These are phyloP conservation scores for Perithous albicinctus DNA, from an alignment of 2,888 invertebrate species.

Conservation along the genomic window DNA sequence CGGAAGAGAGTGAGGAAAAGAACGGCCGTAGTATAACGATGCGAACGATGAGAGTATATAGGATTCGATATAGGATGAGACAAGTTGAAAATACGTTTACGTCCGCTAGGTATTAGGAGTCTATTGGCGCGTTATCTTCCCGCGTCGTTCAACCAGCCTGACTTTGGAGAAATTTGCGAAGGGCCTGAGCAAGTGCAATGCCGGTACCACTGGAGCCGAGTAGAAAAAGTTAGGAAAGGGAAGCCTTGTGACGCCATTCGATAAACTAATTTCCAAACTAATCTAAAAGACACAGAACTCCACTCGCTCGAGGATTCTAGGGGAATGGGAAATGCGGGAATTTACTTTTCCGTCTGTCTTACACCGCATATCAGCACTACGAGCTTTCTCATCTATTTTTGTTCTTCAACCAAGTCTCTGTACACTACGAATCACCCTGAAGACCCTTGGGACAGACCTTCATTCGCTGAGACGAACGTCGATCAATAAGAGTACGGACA, in stretches of 20 bases:
- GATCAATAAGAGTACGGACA: not conserved
- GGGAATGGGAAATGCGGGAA: constrained; percentile 53
- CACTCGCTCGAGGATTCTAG: constrained; percentile 51
- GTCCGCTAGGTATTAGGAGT: constrained; percentile 51
- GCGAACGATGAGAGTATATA: not conserved
- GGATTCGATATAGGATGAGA: constrained; percentile 10
- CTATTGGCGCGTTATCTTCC: constrained; percentile 50
- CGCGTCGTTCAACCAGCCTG: constrained; percentile 21
- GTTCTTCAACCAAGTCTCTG: constrained; percentile 11
- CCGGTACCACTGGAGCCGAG: constrained; percentile 4
- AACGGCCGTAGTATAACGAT: not conserved
- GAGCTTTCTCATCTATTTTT: constrained; percentile 22
- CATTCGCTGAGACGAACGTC: not conserved
- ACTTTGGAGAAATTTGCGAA: constrained; percentile 58
- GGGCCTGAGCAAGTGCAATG: constrained; percentile 7
- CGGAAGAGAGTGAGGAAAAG: not conserved
- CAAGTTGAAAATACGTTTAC: constrained; percentile 62
- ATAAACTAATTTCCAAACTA: constrained; percentile 73
- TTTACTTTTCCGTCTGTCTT: constrained; percentile 64
- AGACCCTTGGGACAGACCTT: not conserved
- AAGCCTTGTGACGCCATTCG: constrained; percentile 63
- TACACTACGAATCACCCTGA: not conserved
- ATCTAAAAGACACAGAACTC: constrained; percentile 71
- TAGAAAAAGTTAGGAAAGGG: constrained; percentile 26
- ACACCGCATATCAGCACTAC: constrained; percentile 39